Percentiles rank a stretch among this genome's conserved stretches.
Evolutionary conservation across 1,140 invertebrate genomes (phyloP).

Genomic region (Drosophila mayri): DNA sequence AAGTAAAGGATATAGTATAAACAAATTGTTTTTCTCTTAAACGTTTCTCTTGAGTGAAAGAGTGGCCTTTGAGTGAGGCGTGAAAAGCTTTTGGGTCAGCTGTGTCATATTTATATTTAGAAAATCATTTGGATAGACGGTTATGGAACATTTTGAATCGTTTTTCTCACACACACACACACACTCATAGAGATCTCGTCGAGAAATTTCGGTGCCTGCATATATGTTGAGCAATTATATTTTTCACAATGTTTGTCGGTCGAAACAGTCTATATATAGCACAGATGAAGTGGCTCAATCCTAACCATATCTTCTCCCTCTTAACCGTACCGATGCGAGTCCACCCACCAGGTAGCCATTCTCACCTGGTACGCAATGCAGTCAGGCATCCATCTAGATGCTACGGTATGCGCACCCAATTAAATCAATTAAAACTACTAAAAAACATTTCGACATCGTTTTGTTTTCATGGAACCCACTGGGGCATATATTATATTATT

Average conservation of each 20-base stretch:
- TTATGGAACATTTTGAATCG: constrained; percentile 77
- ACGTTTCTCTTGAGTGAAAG: constrained; percentile 50
- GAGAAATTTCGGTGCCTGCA: constrained; percentile 32
- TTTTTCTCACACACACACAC: constrained; percentile 30
- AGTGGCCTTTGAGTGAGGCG: constrained; percentile 5
- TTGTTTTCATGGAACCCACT: constrained; percentile 79
- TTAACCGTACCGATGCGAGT: constrained; percentile 15
- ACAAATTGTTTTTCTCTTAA: constrained; percentile 26
- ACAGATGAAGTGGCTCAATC: constrained; percentile 65
- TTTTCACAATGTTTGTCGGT: constrained; percentile 64
- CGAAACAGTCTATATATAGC: constrained; percentile 67
- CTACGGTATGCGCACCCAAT: constrained; percentile 59
- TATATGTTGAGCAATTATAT: constrained; percentile 76
- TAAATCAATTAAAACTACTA: constrained; percentile 61
- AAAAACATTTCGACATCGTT: constrained; percentile 46
- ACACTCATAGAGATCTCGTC: constrained; percentile 25
- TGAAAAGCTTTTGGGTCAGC: constrained; percentile 41
- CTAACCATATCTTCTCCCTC: constrained; percentile 1
- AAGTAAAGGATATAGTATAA: constrained; percentile 17
- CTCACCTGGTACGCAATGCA: constrained; percentile 21
- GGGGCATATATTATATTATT: constrained; percentile 81
- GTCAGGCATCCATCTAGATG: constrained; percentile 23
- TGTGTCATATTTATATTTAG: constrained; percentile 81
- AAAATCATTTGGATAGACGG: constrained; percentile 65
- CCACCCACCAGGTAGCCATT: constrained; percentile 36